These are phyloP conservation scores for Saccopteryx bilineata DNA, from an alignment of 2,113 vertebrate genomes.

Conservation along the genomic window DNA sequence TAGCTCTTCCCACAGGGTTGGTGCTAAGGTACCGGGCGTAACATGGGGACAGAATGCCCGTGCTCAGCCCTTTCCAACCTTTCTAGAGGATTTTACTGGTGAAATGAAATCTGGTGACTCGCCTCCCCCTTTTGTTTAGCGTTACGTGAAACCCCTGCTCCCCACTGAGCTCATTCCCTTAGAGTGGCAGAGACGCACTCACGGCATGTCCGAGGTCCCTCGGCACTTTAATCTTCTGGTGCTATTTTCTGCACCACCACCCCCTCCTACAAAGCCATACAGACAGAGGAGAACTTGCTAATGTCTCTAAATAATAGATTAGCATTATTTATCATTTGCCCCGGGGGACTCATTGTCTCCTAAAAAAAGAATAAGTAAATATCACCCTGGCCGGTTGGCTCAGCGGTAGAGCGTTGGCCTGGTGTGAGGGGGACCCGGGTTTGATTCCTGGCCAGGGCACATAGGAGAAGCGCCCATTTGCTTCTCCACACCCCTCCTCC, in stretches of 20 bases:
- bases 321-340: constrained; percentile 63
- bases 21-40: no score
- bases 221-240: background rate
- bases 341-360: constrained; percentile 20
- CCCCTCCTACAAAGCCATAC: background rate
- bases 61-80: no score
- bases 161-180: background rate
- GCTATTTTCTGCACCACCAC: background rate
- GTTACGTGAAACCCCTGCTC: constrained; percentile 2
- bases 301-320: constrained; percentile 74
- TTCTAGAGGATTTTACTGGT: background rate
- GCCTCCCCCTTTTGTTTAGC: background rate
- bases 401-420: no score
- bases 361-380: constrained; percentile 1
- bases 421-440: no score
- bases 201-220: background rate
- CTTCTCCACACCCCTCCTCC: no score
- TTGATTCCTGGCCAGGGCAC: no score
- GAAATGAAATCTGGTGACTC: background rate
- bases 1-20: no score
- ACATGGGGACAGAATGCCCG: no score
- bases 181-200: background rate
- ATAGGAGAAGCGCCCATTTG: no score
- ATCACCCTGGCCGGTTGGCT: no score
- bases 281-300: background rate